phyloP scores from a whole-genome alignment of 2,888 invertebrate species.

The Apodemia hepburni region DNA sequence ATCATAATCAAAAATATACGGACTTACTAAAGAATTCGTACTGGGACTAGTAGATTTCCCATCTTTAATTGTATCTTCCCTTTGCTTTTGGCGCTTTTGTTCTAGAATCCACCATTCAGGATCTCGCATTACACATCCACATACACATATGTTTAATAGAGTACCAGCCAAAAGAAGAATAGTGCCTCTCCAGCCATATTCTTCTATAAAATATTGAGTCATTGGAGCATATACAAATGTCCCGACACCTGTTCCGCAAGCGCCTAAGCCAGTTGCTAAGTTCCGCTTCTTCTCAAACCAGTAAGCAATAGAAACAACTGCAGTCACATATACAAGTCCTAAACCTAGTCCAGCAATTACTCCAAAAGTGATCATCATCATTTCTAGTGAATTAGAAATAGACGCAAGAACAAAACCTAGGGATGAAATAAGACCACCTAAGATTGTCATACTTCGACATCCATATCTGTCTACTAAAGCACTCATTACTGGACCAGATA shows the following conservation, averaged over 20 bases:
- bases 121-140: constrained; percentile 93
- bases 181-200: constrained; percentile 93
- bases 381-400: constrained; percentile 85
- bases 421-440: constrained; percentile 86
- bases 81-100: constrained; percentile 77
- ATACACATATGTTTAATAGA: constrained; percentile 91
- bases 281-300: constrained; percentile 95
- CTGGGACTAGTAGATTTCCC: constrained; percentile 69
- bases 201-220: constrained; percentile 87
- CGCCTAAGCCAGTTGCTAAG: constrained; percentile 92
- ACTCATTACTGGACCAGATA: constrained; percentile 91
- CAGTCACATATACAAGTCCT: constrained; percentile 92
- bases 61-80: constrained; percentile 38
- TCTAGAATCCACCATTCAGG: constrained; percentile 89
- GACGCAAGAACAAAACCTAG: constrained; percentile 89
- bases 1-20: constrained; percentile 62
- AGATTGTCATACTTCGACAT: constrained; percentile 87
- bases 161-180: constrained; percentile 90
- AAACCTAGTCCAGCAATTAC: constrained; percentile 91
- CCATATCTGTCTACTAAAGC: constrained; percentile 92
- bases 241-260: constrained; percentile 94
- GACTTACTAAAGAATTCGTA: constrained; percentile 69
- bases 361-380: constrained; percentile 92
- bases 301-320: constrained; percentile 94
- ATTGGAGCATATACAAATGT: constrained; percentile 94